Evolutionary conservation across 2,797 vertebrate species (phyloP).

Genomic region (Distichodus sexfasciatus): DNA sequence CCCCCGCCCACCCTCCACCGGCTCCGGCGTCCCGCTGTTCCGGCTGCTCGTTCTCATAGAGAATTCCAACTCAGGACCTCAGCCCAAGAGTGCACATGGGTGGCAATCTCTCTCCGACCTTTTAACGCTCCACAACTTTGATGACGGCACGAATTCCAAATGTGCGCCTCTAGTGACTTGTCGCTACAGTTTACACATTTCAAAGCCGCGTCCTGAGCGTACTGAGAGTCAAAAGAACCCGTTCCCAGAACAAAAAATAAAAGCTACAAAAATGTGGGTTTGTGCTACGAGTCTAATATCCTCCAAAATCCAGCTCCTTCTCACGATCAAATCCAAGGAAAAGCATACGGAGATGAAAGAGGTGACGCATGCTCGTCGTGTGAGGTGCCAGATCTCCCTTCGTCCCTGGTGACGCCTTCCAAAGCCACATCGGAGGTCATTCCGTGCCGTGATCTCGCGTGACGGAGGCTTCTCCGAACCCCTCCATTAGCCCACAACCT

Average conservation of each 20-base stretch:
- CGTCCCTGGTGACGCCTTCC: conserved; percentile 4
- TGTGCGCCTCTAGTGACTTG: background rate
- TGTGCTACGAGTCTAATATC: background rate
- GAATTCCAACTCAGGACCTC: too few relatives aligned
- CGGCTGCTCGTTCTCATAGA: conserved; percentile 11
- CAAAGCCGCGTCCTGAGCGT: too few relatives aligned
- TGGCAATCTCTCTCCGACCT: background rate
- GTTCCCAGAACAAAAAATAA: too few relatives aligned
- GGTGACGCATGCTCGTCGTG: background rate
- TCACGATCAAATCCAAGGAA: conserved; percentile 1
- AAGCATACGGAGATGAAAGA: conserved; percentile 20
- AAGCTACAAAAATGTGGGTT: too few relatives aligned
- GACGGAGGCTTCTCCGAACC: conserved; percentile 42
- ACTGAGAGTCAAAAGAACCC: too few relatives aligned
- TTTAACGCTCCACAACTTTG: background rate
- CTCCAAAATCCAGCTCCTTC: background rate
- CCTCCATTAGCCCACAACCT: conserved; percentile 44
- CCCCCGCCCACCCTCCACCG: too few relatives aligned
- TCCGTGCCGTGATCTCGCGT: conserved; percentile 33
- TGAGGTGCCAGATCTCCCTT: background rate
- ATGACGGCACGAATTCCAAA: background rate
- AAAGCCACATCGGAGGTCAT: conserved; percentile 3
- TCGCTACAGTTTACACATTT: too few relatives aligned
- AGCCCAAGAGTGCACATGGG: background rate
- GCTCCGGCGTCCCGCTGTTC: conserved; percentile 11